Conservation (phyloP, 1,140 invertebrate species). For the Phenacoccus solenopsis region DNA sequence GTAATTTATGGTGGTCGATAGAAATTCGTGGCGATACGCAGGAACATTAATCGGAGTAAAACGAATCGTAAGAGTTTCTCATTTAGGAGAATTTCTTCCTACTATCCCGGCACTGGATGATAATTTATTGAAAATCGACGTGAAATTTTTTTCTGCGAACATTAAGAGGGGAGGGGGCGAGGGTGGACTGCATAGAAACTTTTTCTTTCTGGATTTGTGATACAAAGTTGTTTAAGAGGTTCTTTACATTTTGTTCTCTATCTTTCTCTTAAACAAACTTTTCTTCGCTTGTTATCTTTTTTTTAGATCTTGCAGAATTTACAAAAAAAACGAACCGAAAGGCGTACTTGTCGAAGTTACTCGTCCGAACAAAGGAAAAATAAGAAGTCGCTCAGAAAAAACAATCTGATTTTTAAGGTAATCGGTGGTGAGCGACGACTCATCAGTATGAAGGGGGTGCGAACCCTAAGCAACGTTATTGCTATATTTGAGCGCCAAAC, state of each 20-base stretch:
- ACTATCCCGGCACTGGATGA: no score
- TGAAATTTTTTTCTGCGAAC: not conserved
- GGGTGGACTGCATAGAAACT: not conserved
- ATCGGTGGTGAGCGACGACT: conserved; percentile 37
- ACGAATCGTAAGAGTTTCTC: no score
- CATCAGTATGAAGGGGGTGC: conserved; percentile 10
- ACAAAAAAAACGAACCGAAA: conserved; percentile 90
- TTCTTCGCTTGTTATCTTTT: conserved; percentile 24
- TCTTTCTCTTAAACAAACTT: conserved; percentile 22
- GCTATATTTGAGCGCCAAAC: conserved; percentile 10
- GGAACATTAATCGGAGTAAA: no score
- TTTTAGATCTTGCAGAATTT: conserved; percentile 91
- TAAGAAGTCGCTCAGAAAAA: conserved; percentile 77
- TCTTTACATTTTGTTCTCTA: conserved; percentile 18
- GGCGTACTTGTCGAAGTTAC: conserved; percentile 69
- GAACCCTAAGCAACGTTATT: conserved; percentile 7
- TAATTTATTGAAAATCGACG: not conserved
- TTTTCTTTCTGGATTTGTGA: not conserved
- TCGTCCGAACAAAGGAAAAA: conserved; percentile 69
- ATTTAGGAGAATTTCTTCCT: no score
- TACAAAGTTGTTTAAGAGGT: not conserved
- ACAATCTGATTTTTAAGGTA: conserved; percentile 94
- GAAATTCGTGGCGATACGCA: no score
- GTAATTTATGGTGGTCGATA: no score
- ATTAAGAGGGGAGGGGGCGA: not conserved